A percentile compares a stretch with the other conserved stretches of the same genome.
phyloP scores from a whole-genome alignment of 30 jellyfish, hydroid and myxozoan species.

The Catostylus mosaicus region DNA sequence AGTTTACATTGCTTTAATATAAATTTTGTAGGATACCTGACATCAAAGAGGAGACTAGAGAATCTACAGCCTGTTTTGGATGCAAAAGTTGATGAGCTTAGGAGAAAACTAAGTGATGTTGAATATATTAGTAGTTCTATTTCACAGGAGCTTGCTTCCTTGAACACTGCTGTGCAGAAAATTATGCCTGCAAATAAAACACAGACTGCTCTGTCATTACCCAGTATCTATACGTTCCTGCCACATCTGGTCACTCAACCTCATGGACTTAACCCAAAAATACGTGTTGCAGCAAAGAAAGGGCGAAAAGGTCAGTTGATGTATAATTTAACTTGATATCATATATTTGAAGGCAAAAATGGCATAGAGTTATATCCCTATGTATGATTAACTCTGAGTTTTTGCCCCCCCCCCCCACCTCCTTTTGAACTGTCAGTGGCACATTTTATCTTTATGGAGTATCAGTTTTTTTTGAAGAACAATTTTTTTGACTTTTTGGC shows the following conservation, averaged over 20 bases:
- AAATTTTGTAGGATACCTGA: conserved; percentile 14
- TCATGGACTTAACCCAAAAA: conserved; percentile 85
- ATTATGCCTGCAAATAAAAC: conserved; percentile 69
- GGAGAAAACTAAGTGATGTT: conserved; percentile 63
- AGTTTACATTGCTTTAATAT: background rate
- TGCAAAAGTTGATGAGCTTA: conserved; percentile 60
- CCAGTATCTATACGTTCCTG: conserved; percentile 76
- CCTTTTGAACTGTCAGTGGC: no score
- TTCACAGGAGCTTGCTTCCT: conserved; percentile 76
- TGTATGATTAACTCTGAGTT: no score
- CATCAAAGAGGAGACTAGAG: conserved; percentile 13
- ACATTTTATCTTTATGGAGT: no score
- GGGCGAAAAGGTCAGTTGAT: conserved; percentile 65
- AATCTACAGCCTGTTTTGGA: conserved; percentile 61
- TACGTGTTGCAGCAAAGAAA: conserved; percentile 53
- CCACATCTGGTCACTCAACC: conserved; percentile 93
- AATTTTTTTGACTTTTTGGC: no score
- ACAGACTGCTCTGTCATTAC: conserved; percentile 63
- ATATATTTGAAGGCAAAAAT: no score
- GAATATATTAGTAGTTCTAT: conserved; percentile 77
- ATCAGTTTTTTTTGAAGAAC: no score
- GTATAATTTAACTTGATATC: background rate
- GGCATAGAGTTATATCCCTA: no score
- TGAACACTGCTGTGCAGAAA: conserved; percentile 61
- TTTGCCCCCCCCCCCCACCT: no score